A percentile compares a stretch with the other conserved stretches of the same genome.
Evolutionary conservation across 2,888 invertebrate genomes (phyloP).

Genomic region (Troides oblongomaculatus): DNA sequence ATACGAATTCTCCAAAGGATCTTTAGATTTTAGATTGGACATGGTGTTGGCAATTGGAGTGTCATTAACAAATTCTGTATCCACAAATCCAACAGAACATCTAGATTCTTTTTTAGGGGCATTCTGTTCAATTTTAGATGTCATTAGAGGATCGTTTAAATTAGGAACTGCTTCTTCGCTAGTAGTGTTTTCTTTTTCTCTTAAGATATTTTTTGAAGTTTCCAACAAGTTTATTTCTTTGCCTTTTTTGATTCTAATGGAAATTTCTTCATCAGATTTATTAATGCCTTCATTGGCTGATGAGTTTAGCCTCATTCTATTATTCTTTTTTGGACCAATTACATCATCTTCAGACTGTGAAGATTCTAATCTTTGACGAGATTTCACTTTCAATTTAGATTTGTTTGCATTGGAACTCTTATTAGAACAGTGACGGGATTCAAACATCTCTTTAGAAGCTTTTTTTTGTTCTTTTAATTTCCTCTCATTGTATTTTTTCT

Average conservation of each 20-base stretch:
- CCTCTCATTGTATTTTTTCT: constrained; percentile 66
- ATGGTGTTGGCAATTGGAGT: constrained; percentile 38
- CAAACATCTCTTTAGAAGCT: constrained; percentile 71
- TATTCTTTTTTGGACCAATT: constrained; percentile 48
- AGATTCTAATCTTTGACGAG: constrained; percentile 48
- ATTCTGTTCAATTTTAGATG: constrained; percentile 51
- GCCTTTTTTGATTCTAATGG: constrained; percentile 38
- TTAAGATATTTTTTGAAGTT: constrained; percentile 44
- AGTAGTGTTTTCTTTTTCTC: constrained; percentile 63
- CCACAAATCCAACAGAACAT: constrained; percentile 51
- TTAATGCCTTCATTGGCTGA: constrained; percentile 44
- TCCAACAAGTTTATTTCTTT: constrained; percentile 46
- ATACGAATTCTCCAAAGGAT: constrained; percentile 54
- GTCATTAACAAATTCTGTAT: constrained; percentile 47
- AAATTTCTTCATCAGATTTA: constrained; percentile 24
- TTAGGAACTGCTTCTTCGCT: constrained; percentile 40
- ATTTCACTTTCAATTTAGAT: constrained; percentile 43
- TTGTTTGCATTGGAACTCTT: constrained; percentile 34
- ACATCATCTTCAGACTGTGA: constrained; percentile 53
- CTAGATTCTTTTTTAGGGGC: constrained; percentile 54
- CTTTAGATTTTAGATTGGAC: constrained; percentile 50
- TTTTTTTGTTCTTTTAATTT: constrained; percentile 67
- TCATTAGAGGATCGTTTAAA: constrained; percentile 53
- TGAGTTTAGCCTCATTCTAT: constrained; percentile 59
- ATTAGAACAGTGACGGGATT: constrained; percentile 60